Conservation (phyloP, 2,888 invertebrate genomes). For the Protodeltote pygarga region DNA sequence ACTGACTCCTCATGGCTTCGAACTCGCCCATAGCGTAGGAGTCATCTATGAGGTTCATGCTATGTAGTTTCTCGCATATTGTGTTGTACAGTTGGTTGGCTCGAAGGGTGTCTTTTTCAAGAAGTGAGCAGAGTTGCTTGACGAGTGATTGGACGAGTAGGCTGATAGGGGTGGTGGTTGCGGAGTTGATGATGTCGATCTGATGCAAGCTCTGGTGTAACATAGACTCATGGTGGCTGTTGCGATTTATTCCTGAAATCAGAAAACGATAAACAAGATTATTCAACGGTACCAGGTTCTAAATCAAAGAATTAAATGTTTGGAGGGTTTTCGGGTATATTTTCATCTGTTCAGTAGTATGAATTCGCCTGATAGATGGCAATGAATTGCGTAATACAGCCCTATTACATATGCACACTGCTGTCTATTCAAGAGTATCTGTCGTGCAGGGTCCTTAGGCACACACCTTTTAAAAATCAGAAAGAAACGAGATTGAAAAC, state of each 20-base stretch:
- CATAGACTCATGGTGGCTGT: conserved; percentile 69
- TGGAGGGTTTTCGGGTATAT: too few species aligned
- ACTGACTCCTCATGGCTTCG: conserved; percentile 89
- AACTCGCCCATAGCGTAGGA: conserved; percentile 90
- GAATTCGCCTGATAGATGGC: too few species aligned
- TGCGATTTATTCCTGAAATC: conserved; percentile 70
- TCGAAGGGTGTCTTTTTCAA: conserved; percentile 87
- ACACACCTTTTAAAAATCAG: too few species aligned
- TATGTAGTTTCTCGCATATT: conserved; percentile 89
- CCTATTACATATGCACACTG: too few species aligned
- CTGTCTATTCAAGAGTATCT: too few species aligned
- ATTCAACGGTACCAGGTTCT: too few species aligned
- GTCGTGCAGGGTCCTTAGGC: too few species aligned
- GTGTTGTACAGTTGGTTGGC: conserved; percentile 88
- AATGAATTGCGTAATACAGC: too few species aligned
- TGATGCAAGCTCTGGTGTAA: conserved; percentile 73
- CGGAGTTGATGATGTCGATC: conserved; percentile 72
- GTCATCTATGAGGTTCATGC: conserved; percentile 90
- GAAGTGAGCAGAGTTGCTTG: conserved; percentile 89
- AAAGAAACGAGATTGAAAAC: too few species aligned
- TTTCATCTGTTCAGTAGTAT: too few species aligned
- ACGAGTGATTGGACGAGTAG: conserved; percentile 90
- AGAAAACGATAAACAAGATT: conserved; percentile 13
- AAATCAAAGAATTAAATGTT: too few species aligned
- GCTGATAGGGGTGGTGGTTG: conserved; percentile 88